phyloP scores from a whole-genome alignment of 2,888 invertebrate genomes.

The Papilio protenor region DNA sequence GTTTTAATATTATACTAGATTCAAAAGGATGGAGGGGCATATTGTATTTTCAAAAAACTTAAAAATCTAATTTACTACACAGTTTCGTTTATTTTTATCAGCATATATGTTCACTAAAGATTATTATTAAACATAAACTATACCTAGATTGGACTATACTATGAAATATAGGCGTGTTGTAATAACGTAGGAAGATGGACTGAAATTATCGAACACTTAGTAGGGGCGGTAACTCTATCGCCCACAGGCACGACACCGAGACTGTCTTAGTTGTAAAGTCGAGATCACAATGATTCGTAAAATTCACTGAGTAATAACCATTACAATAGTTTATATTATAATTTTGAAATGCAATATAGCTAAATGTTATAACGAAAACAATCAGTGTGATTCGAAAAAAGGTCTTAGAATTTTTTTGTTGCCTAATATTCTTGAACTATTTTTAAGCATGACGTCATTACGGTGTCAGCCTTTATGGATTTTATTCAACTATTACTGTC shows the following conservation, averaged over 20 bases:
- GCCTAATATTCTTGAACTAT: too few relatives aligned
- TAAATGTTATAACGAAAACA: background rate
- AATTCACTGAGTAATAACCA: background rate
- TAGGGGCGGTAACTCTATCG: conserved; percentile 67
- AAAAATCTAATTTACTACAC: too few relatives aligned
- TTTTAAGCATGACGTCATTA: too few relatives aligned
- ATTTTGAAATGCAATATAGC: background rate
- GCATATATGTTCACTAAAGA: background rate
- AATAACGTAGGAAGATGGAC: conserved; percentile 58
- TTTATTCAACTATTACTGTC: too few relatives aligned
- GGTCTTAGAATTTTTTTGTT: too few relatives aligned
- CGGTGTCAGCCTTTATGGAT: too few relatives aligned
- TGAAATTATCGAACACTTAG: conserved; percentile 70
- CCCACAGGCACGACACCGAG: conserved; percentile 61
- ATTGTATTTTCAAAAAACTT: too few relatives aligned
- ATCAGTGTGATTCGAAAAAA: too few relatives aligned
- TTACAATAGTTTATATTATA: background rate
- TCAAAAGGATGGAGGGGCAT: too few relatives aligned
- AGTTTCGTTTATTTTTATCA: too few relatives aligned
- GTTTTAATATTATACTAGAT: too few relatives aligned
- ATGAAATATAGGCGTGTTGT: conserved; percentile 22
- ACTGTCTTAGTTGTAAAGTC: conserved; percentile 43
- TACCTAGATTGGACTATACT: background rate
- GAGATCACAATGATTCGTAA: conserved; percentile 16
- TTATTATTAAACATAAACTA: background rate